Base-by-base conservation (phyloP, 2,113 vertebrate genomes). In the Nothocercus nigrocapillus region DNA sequence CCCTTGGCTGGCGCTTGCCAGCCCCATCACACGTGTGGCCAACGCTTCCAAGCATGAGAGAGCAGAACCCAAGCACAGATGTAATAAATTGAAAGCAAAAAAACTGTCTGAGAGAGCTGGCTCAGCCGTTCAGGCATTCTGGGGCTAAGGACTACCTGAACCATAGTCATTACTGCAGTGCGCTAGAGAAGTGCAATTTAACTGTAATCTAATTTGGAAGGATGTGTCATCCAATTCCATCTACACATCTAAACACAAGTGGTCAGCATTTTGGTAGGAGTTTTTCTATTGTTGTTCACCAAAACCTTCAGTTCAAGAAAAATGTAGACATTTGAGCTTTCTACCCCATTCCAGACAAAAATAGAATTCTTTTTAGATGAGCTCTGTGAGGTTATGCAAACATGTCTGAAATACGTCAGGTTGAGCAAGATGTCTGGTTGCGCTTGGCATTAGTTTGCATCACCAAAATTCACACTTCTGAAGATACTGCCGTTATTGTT, bases 11-110 rank as follows among this genome's bases (percentile, higher is more conserved):
- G 79, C 36, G 8, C 16, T 79, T 67, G 7, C 58, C 1, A 0
- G 22, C 15, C 73, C 73, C 54, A 69, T 14, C 2, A 2, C 7
- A 42, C 21, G 11, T 12, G 2, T 28, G 13, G 13, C n/a, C 62
- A 63, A 51, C 28, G 9, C 7, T 49, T 38, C 1, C 0, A 0
- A 80, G 42, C 34, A 38, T 19, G 3, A 3, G n/a, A 45, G 8
- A 6, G 11, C 15, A 34, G 30, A 20, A 25, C 11, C 8, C 22
- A 44, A 17, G 25, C 12, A 36, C 54, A 27, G 45, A 54, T 59
- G 40, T 67, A 91, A 75, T 47, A 44, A 61, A 89, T 3, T 13
- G 9, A 61, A 79, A 56, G 21, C 5, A 7, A 24, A 63, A 68
- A 51, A 25, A 7, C 14, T 22, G 5, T 42, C 14, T 20, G 40